Percentiles rank a stretch among this genome's conserved stretches.
Conservation (phyloP, 2,797 vertebrate genomes). For the Anniella stebbinsi region DNA sequence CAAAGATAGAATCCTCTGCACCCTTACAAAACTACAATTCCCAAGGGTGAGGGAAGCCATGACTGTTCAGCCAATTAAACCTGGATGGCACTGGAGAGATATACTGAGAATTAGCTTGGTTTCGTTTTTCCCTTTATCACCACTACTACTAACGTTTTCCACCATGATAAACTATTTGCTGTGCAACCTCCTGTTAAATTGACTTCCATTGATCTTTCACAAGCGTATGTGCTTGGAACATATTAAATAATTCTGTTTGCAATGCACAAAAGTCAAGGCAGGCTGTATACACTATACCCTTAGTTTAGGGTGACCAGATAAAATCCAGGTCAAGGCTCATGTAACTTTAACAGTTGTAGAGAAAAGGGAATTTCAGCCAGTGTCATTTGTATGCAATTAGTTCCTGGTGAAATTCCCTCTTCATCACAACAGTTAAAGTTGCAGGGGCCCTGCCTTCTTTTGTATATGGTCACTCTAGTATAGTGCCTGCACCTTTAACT, state of each 20-base stretch:
- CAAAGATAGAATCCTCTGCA: not conserved
- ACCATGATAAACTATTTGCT: slow-evolving; percentile 35
- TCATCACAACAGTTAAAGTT: too few species aligned
- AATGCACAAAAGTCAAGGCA: slow-evolving; percentile 20
- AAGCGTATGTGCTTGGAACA: not conserved
- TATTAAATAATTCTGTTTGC: not conserved
- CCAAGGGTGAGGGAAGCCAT: not conserved
- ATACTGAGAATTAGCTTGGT: accelerated
- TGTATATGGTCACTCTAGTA: too few species aligned
- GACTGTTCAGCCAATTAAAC: not conserved
- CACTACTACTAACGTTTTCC: slow-evolving; percentile 28
- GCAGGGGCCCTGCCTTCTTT: too few species aligned
- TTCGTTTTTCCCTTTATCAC: not conserved
- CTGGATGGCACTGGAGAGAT: not conserved
- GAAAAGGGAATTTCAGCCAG: too few species aligned
- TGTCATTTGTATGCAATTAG: too few species aligned
- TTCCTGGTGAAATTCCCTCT: too few species aligned
- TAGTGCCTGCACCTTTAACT: too few species aligned
- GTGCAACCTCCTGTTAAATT: not conserved
- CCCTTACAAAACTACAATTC: not conserved
- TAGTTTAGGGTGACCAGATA: too few species aligned
- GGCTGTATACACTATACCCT: not conserved
- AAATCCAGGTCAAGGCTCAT: too few species aligned
- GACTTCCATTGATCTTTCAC: slow-evolving; percentile 46
- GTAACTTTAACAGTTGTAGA: too few species aligned